Percentiles rank a stretch among this genome's conserved stretches.
phyloP scores from a whole-genome alignment of 1,140 invertebrate genomes.

The Brachionus rubens region DNA sequence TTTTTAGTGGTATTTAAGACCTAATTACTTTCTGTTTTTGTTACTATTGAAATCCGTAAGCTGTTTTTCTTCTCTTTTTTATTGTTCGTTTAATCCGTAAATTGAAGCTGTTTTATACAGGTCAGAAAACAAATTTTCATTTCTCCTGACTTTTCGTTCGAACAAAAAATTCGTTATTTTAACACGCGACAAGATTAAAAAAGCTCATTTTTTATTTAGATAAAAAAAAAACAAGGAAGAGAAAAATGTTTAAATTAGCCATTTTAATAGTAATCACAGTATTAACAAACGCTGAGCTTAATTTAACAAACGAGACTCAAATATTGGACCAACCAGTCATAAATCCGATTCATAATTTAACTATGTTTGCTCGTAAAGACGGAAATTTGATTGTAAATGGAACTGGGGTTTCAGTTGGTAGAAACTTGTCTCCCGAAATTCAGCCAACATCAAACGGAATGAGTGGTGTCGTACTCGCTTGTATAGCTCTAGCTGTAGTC shows the following conservation, averaged over 20 bases:
- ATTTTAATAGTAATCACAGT: too few species aligned
- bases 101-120: conserved; percentile 15
- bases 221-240: too few species aligned
- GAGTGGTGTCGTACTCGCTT: not conserved
- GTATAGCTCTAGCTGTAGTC: not conserved
- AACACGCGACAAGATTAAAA: too few species aligned
- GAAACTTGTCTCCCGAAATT: not conserved
- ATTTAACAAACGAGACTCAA: not conserved
- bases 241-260: too few species aligned
- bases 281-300: not conserved
- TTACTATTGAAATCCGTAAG: too few species aligned
- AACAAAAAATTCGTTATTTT: not conserved
- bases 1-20: conserved; percentile 32
- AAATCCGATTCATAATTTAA: conserved; percentile 12
- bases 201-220: too few species aligned
- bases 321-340: not conserved
- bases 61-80: conserved; percentile 10
- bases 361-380: not conserved
- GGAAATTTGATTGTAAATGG: not conserved
- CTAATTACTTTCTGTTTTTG: conserved; percentile 31
- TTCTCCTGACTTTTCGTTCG: not conserved
- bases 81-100: conserved; percentile 9
- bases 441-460: not conserved
- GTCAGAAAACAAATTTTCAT: not conserved
- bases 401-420: not conserved